Evolutionary conservation across 1,140 invertebrate genomes (phyloP), one percentile per base, ranked within the genome.

Genomic region (Pissodes strobi): DNA sequence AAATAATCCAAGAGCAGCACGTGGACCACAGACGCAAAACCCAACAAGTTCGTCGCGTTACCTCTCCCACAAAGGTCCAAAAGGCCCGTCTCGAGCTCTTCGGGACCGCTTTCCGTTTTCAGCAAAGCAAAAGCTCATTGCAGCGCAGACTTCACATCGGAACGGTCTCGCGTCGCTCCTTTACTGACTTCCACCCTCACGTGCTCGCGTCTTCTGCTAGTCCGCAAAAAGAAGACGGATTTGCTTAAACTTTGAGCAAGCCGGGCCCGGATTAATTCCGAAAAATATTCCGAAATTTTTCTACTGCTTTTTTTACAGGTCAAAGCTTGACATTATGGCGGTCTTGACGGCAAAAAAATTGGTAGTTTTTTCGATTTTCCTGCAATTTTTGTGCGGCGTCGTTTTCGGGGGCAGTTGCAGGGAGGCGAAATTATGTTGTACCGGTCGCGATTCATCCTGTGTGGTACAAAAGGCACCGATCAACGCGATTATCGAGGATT

Each of bases 371-470:
- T n/a, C 38, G 19, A 52, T 52, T 38, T 12, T 62, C 8, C 17
- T 62, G 25, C 37, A 41, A 5, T 41, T 51, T 38, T 49, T 49
- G 45, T 61, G 48, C 23, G 51, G 52, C 6, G 56, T 51, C 6
- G 73, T 68, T 30, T 23, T 64, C 12, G 81, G 77, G n/a, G 87
- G 87, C 3, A 90, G 88, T 66, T 92, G 90, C 70, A 79, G 85
- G 49, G 88, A 90, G 66, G 83, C 88, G 0, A 89, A 89, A 71
- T 81, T 92, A 6, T 92, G 90, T 72, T 92, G 90, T 78, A 85
- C 88, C 1, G 91, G 91, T 4, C 79, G 91, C 27, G 91, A 93
- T 73, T 90, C 89, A 37, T 89, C 90, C n/a, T 94, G 92, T 79
- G 90, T 93, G 9, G 90, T 92, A 1, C 90, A 92, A 76, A 91